Evolutionary conservation across 2,888 invertebrate genomes (phyloP), one percentile per base, ranked within the genome.

Genomic region (Agonopterix heracliana): DNA sequence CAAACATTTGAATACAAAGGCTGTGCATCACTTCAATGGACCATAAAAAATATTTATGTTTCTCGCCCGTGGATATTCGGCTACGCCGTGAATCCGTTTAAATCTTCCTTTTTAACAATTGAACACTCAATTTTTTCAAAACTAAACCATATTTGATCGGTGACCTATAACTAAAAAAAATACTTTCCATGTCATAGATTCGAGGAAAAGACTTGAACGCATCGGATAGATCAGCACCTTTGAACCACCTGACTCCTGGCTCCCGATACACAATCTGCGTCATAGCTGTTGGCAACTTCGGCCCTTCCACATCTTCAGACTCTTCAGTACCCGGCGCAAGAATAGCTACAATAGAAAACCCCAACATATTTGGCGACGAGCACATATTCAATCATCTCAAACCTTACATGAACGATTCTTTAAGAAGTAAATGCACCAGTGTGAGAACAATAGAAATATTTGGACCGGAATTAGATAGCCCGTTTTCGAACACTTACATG

Each of bases 211-310:
- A n/a, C 9, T 78, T 96, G 59, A 95, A 95, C 64, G 90, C 93
- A 38, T 91, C 91, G 46, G 91, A 93, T 1, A 91, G 95, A 61
- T 93, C 94, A 9, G 92, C 94, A 51, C 93, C 93, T 76, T 89
- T 97, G 47, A 91, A 91, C 49, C 93, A 93, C 69, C 88, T 97
- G 57, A 91, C 91, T 54, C 93, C 96, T 2, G 95, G 94, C 66
- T 94, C 94, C 2, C 92, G 93, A 57, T 97, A 97, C 81, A 90
- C 93, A 54, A 93, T 97, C 66, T 97, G 97, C 80, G 95, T 97
- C 48, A 89, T 96, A 64, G 96, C 96, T n/a, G 85, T 95, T 53
- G 95, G 95, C 52, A 94, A 93, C 83, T 81, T 85, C 48, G 81
- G 74, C 74, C 90, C 67, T 78, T 90, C 68, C 65, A 71, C 69